Base-by-base conservation (phyloP, 1,140 invertebrate species). In the Ceratina australensis region DNA sequence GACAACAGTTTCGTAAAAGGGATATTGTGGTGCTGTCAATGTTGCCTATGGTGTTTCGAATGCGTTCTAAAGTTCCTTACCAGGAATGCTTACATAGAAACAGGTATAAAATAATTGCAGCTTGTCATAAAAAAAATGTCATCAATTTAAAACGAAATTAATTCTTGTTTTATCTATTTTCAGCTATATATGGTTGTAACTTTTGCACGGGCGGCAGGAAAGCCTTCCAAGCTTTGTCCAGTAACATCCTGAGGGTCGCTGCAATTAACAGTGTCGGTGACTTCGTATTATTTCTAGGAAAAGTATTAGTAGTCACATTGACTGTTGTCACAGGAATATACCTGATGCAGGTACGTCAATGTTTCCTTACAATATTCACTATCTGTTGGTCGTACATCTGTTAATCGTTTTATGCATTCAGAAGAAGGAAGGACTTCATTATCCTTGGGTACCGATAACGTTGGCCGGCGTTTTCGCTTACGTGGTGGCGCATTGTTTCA, bases 181-280 rank as follows among this genome's bases (percentile, higher is more conserved):
- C 86, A 96, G 95, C 95, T 28, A 96, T 96, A 81, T 94, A 95
- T 88, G 95, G 96, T 7, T 94, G 94, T 78, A 93, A 91, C 54
- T 96, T 96, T 88, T 96, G 95, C 85, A 91, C 90, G 52, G 94
- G 93, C 3, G 95, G 95, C 0, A 91, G 92, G 79, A 93, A 94
- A 87, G 95, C 95, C 2, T 95, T 96, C 79, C 89, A 91, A 69
- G 89, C 94, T 12, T 82, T 96, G 0, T 89, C 93, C 1, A 91
- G 86, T 22, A 97, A 97, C 89, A 94, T 94, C 56, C 86, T 97
- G 22, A 90, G 95, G 81, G 95, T 97, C 1, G 93, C 94, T 28
- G 95, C 95, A 2, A 96, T 97, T 67, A 97, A 97, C 89, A 95
- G 95, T 52, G 94, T 97, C 20, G 96, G 96, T 8, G 95, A 96